A percentile compares a stretch with the other conserved stretches of the same genome.
phyloP scores from a whole-genome alignment of 2,888 invertebrate species.

The Tenthredo distinguenda region DNA sequence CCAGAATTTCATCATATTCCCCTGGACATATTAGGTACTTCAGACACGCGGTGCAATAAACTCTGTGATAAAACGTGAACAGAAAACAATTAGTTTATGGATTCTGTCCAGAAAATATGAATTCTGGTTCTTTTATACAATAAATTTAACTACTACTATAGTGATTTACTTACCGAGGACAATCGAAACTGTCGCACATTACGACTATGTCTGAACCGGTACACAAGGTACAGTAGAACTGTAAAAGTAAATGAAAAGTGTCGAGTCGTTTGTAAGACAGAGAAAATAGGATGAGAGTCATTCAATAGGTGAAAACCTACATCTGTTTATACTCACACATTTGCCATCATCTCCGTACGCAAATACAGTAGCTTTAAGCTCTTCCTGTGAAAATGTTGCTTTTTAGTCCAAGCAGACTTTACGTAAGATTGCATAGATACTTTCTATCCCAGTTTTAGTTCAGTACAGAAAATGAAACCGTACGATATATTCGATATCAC shows the following conservation, averaged over 20 bases:
- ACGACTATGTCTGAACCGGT: constrained; percentile 70
- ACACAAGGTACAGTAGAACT: constrained; percentile 74
- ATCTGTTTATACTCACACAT: constrained; percentile 68
- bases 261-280: background rate
- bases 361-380: constrained; percentile 68
- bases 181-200: constrained; percentile 72
- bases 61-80: constrained; percentile 65
- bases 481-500: background rate
- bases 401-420: background rate
- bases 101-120: background rate
- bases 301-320: background rate
- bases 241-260: constrained; percentile 50
- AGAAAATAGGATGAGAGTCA: background rate
- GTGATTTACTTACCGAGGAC: constrained; percentile 69
- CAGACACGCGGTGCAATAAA: constrained; percentile 74
- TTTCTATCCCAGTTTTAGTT: background rate
- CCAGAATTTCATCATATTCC: constrained; percentile 66
- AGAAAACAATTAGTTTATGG: background rate
- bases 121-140: background rate
- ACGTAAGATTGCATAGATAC: background rate
- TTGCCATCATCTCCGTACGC: constrained; percentile 74
- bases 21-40: constrained; percentile 70
- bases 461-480: background rate
- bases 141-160: constrained; percentile 4
- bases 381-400: constrained; percentile 61